Conservation (phyloP, 1,140 invertebrate genomes). For the Tetraneura akinire region DNA sequence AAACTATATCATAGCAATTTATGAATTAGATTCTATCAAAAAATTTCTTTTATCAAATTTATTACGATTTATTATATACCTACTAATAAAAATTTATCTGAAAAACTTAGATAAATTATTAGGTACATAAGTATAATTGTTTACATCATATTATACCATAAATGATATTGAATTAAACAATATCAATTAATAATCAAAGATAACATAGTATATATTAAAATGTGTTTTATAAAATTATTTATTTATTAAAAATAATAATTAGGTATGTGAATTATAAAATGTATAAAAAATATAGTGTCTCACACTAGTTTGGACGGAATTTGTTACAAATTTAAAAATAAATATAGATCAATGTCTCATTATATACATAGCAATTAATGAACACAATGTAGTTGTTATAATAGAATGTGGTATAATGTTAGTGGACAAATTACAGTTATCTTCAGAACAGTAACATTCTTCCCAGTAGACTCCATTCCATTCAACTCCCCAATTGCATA, state of each 20-base stretch:
- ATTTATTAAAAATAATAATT: conserved; percentile 15
- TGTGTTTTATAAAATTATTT: conserved; percentile 5
- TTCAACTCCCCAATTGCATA: conserved; percentile 92
- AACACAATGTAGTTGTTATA: conserved; percentile 25
- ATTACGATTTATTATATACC: no score
- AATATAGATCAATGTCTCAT: conserved; percentile 27
- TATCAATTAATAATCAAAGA: not conserved
- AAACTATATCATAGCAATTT: no score
- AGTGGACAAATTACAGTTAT: conserved; percentile 73
- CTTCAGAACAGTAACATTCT: conserved; percentile 88
- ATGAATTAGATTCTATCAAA: no score
- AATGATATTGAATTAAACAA: not conserved
- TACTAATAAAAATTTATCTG: no score
- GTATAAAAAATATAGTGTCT: conserved; percentile 14
- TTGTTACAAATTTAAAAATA: not conserved
- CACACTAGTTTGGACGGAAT: conserved; percentile 46
- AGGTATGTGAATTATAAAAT: conserved; percentile 26
- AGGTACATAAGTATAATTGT: not conserved
- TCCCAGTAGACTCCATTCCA: conserved; percentile 93
- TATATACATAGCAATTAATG: conserved; percentile 35
- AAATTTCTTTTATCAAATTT: no score
- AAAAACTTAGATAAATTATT: no score
- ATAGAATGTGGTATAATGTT: conserved; percentile 31
- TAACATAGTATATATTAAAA: not conserved
- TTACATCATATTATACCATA: not conserved